phyloP scores from a whole-genome alignment of 2,113 vertebrate species.

The Phocoena phocoena region DNA sequence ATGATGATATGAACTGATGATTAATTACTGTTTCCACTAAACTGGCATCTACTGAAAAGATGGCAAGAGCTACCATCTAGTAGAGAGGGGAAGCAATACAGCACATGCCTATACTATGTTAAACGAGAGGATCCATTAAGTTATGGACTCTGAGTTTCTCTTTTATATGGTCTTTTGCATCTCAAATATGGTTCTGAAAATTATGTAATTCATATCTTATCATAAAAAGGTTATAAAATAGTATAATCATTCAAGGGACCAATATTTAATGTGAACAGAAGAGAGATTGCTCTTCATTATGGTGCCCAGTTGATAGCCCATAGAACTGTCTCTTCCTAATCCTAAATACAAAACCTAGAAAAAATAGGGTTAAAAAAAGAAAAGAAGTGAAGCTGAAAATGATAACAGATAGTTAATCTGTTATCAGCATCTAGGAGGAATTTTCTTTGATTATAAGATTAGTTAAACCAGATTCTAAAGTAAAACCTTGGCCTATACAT shows the following conservation, averaged over 20 bases:
- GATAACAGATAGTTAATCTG: neutral
- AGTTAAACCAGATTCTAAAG: neutral
- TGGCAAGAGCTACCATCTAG: neutral
- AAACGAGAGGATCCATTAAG: neutral
- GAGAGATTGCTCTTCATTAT: neutral
- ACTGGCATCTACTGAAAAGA: neutral
- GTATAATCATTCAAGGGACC: neutral
- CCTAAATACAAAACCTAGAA: neutral
- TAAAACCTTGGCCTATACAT: neutral
- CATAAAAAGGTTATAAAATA: neutral
- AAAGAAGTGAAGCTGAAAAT: neutral
- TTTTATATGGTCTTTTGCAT: neutral
- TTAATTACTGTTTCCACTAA: neutral
- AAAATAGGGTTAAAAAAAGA: neutral
- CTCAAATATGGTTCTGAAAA: neutral
- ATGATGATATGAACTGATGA: neutral
- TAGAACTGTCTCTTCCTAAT: neutral
- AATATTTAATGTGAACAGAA: neutral
- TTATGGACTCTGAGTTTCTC: neutral
- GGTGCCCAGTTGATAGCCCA: neutral
- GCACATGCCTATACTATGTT: neutral
- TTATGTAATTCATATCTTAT: neutral
- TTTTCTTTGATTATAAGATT: slow-evolving; percentile 4
- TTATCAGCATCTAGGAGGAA: neutral
- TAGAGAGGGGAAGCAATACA: neutral